These are phyloP conservation scores for Microtus pennsylvanicus DNA, from an alignment of 2,113 vertebrate species.

Conservation along the genomic window DNA sequence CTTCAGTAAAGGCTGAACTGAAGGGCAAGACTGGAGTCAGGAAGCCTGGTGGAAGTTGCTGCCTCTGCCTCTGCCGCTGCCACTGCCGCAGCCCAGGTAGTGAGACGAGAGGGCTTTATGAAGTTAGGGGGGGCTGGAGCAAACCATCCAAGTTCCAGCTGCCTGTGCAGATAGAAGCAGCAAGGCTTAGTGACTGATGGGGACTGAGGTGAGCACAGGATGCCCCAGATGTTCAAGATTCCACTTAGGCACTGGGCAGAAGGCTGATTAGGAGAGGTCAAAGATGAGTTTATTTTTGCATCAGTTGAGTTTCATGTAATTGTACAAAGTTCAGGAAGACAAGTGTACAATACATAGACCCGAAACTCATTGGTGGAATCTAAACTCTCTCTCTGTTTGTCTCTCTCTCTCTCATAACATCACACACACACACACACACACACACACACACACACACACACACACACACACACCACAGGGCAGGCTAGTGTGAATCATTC, in stretches of 20 bases:
- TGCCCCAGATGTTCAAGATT: not conserved
- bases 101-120: accelerated
- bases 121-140: not conserved
- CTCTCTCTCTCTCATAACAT: not conserved
- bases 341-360: not conserved
- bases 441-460: not conserved
- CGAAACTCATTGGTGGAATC: not conserved
- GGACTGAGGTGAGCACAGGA: not conserved
- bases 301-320: not conserved
- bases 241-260: not conserved
- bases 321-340: not conserved
- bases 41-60: not conserved
- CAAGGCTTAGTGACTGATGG: not conserved
- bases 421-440: not conserved
- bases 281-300: not conserved
- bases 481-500: not conserved
- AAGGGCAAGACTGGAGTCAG: not conserved
- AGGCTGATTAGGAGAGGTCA: not conserved
- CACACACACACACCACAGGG: not conserved
- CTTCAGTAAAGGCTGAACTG: not conserved
- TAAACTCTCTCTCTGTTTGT: not conserved
- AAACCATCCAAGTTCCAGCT: not conserved
- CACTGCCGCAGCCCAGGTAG: not conserved
- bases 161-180: not conserved
- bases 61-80: no score